Conservation (phyloP, 2,113 vertebrate species). For the Tachycineta bicolor region DNA sequence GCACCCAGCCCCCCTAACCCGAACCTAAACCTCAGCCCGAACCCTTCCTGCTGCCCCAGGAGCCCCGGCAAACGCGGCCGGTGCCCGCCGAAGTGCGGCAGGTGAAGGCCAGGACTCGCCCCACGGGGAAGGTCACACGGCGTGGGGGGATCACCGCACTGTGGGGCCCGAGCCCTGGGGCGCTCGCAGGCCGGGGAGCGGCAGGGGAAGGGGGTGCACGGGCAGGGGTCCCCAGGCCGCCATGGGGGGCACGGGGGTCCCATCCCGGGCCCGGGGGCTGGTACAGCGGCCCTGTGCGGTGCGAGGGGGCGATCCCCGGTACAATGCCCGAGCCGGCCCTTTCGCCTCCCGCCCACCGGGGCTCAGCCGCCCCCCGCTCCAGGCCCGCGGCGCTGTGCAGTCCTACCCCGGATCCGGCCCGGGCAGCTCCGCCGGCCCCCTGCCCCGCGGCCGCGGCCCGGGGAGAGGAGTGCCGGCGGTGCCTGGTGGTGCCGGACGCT, state of each 20-base stretch:
- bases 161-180: fast-evolving
- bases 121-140: not conserved
- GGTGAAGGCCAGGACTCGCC: not conserved
- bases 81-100: not conserved
- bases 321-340: not conserved
- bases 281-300: not conserved
- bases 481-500: no score
- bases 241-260: not conserved
- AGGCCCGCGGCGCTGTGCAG: not conserved
- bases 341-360: not conserved
- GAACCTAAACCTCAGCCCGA: not conserved
- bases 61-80: not conserved
- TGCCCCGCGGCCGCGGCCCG: no score
- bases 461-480: no score
- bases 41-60: not conserved
- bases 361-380: not conserved
- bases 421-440: not conserved
- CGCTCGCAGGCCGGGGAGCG: not conserved
- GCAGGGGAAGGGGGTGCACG: no score
- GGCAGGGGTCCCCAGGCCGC: not conserved
- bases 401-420: not conserved
- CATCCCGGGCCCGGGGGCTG: not conserved
- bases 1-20: not conserved
- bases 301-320: not conserved
- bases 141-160: not conserved